Conservation (phyloP, 2,888 invertebrate genomes). For the Drosophila antonietae region DNA sequence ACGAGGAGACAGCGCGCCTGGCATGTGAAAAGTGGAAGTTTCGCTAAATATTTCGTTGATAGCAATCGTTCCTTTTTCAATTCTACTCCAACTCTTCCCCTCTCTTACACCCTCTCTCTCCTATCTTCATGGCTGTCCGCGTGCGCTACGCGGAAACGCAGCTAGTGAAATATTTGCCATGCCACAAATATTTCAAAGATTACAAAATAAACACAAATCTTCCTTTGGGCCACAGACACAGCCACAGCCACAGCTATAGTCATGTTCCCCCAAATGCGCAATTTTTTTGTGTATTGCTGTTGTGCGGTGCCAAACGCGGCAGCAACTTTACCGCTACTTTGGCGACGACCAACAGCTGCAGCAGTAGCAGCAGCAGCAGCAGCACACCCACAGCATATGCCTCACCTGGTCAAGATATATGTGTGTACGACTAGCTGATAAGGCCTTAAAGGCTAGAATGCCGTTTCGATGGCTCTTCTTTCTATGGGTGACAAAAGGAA, state of each 20-base stretch:
- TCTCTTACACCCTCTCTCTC: neutral
- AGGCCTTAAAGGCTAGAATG: constrained; percentile 38
- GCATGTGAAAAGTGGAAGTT: constrained; percentile 74
- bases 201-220: constrained; percentile 79
- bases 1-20: constrained; percentile 17
- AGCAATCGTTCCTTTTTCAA: constrained; percentile 50
- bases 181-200: constrained; percentile 80
- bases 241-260: constrained; percentile 1
- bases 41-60: constrained; percentile 67
- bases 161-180: constrained; percentile 74
- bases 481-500: constrained; percentile 54
- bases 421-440: constrained; percentile 38
- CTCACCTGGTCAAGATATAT: constrained; percentile 38
- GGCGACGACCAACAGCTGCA: constrained; percentile 44
- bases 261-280: constrained; percentile 44
- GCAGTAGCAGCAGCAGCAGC: constrained; percentile 11
- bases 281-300: constrained; percentile 44
- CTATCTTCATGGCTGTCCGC: constrained; percentile 3
- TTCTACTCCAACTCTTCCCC: constrained; percentile 10
- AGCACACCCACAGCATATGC: constrained; percentile 49
- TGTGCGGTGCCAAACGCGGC: constrained; percentile 25
- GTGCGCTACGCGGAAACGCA: constrained; percentile 65
- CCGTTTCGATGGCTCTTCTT: constrained; percentile 28
- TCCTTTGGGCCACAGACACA: constrained; percentile 38
- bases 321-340: constrained; percentile 61